Percentiles rank a stretch among this genome's conserved stretches.
These are phyloP conservation scores for Thereva nobilitata DNA, from an alignment of 2,888 invertebrate species.

Conservation along the genomic window DNA sequence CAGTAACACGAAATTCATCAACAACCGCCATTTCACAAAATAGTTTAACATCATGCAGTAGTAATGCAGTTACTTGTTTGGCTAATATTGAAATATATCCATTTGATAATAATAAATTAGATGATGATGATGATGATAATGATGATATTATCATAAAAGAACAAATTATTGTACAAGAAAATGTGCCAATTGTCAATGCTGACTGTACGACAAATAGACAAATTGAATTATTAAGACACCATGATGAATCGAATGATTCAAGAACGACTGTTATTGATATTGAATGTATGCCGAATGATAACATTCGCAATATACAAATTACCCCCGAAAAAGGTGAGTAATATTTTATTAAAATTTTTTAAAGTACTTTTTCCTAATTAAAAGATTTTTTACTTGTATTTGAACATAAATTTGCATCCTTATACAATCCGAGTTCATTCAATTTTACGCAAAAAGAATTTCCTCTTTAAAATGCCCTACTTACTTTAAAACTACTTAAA, in stretches of 20 bases:
- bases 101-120: not conserved
- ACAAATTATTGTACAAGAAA: constrained; percentile 29
- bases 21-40: too few species aligned
- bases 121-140: not conserved
- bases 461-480: too few species aligned
- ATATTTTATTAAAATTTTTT: not conserved
- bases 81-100: not conserved
- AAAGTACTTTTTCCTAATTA: not conserved
- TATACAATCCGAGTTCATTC: not conserved
- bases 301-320: not conserved
- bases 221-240: constrained; percentile 17
- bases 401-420: not conserved
- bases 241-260: constrained; percentile 6
- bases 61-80: constrained; percentile 3
- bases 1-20: not conserved
- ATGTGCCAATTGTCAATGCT: constrained; percentile 21
- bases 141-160: not conserved
- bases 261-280: constrained; percentile 5
- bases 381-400: not conserved
- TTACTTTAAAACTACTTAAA: too few species aligned
- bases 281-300: not conserved
- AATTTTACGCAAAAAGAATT: too few species aligned
- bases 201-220: constrained; percentile 8
- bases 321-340: constrained; percentile 8
- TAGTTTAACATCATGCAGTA: constrained; percentile 10